A percentile compares a stretch with the other conserved stretches of the same genome.
Conservation (phyloP, 2,888 invertebrate genomes). For the Trachelus stipa region DNA sequence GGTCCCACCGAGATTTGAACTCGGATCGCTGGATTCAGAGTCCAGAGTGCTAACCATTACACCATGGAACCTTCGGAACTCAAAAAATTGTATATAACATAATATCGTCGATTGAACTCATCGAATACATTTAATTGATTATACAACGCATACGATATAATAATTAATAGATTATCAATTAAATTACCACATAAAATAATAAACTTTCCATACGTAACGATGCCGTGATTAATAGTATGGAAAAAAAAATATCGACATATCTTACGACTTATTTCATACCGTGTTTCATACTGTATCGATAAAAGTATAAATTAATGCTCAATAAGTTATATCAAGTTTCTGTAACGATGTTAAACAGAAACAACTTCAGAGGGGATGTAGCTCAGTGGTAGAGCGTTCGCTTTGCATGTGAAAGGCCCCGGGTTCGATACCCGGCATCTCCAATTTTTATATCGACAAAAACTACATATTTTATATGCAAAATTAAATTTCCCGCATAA, state of each 20-base stretch:
- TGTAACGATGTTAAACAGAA: not conserved
- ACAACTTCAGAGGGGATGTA: slow-evolving; percentile 77
- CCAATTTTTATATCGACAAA: slow-evolving; percentile 68
- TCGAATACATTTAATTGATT: not conserved
- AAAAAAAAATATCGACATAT: not conserved
- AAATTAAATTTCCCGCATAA: not conserved
- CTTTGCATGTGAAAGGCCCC: slow-evolving; percentile 99
- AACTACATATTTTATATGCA: not conserved
- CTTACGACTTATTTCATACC: not conserved
- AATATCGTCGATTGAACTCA: not conserved
- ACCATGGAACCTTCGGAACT: slow-evolving; percentile 20
- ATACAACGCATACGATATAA: not conserved
- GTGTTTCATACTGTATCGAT: not conserved
- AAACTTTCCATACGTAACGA: not conserved
- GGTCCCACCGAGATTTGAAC: slow-evolving; percentile 29
- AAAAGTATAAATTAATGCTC: not conserved
- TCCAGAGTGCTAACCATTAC: slow-evolving; percentile 29
- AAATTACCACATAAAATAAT: not conserved
- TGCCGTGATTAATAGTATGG: not conserved
- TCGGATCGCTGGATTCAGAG: slow-evolving; percentile 29
- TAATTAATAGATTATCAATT: not conserved
- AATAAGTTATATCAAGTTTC: not conserved
- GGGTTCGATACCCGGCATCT: slow-evolving; percentile 98
- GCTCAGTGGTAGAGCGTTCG: slow-evolving; percentile 99
- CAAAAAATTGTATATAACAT: not conserved